Conservation (phyloP, 2,888 invertebrate species). For the Philaethria dido region DNA sequence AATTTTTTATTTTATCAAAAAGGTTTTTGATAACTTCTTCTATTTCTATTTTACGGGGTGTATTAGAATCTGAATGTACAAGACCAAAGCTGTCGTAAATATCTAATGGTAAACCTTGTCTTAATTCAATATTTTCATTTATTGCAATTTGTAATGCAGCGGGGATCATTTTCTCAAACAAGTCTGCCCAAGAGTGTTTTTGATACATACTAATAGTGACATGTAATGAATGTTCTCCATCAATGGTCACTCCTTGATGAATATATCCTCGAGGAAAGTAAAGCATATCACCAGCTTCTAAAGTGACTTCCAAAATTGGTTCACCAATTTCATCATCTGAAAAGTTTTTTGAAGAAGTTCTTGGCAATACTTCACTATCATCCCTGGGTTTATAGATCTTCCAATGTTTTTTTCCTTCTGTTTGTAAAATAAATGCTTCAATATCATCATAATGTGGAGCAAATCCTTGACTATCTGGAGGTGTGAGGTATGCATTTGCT, state of each 20-base stretch:
- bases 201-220: slow-evolving; percentile 97
- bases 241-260: slow-evolving; percentile 92
- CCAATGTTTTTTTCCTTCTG: slow-evolving; percentile 98
- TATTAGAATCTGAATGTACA: slow-evolving; percentile 83
- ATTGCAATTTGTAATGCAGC: slow-evolving; percentile 89
- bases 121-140: slow-evolving; percentile 87
- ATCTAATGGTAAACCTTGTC: slow-evolving; percentile 91
- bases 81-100: slow-evolving; percentile 90
- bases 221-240: slow-evolving; percentile 94
- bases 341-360: slow-evolving; percentile 92
- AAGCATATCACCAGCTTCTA: slow-evolving; percentile 94
- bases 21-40: slow-evolving; percentile 79
- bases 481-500: slow-evolving; percentile 97
- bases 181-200: slow-evolving; percentile 94
- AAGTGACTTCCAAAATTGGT: slow-evolving; percentile 90
- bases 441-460: slow-evolving; percentile 99
- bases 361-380: slow-evolving; percentile 88
- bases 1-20: slow-evolving; percentile 83
- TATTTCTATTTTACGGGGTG: slow-evolving; percentile 77
- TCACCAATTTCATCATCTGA: slow-evolving; percentile 88
- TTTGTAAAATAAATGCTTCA: slow-evolving; percentile 97
- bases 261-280: slow-evolving; percentile 96
- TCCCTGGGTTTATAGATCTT: slow-evolving; percentile 91
- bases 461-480: slow-evolving; percentile 98
- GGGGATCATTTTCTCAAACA: slow-evolving; percentile 92